These are phyloP conservation scores for Vulpes lagopus DNA, from an alignment of 2,113 vertebrate genomes.

Conservation along the genomic window DNA sequence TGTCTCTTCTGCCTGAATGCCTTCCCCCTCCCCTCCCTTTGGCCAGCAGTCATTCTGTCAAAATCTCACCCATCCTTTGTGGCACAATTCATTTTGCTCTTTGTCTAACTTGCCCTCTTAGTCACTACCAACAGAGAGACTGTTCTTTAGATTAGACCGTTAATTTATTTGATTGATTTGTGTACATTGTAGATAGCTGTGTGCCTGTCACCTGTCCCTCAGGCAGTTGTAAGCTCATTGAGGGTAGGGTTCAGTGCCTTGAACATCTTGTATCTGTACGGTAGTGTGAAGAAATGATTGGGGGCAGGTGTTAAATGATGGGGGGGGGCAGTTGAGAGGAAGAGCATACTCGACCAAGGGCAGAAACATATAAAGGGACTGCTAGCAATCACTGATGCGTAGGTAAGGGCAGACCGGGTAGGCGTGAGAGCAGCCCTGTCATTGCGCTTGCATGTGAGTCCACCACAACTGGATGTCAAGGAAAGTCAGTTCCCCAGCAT, in stretches of 20 bases:
- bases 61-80: not conserved
- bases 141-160: not conserved
- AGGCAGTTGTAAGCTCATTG: not conserved
- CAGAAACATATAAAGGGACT: not conserved
- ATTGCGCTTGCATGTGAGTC: fast-evolving
- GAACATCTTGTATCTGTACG: not conserved
- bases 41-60: not conserved
- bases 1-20: not conserved
- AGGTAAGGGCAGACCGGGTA: too few species aligned
- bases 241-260: not conserved
- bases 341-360: not conserved
- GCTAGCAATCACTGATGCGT: not conserved
- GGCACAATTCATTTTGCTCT: not conserved
- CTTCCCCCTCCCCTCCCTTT: not conserved
- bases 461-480: too few species aligned
- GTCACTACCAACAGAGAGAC: not conserved
- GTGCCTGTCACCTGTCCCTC: not conserved
- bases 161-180: not conserved
- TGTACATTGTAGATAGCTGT: not conserved
- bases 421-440: not conserved
- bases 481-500: not conserved
- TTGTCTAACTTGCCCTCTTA: not conserved
- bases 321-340: not conserved
- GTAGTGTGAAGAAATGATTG: not conserved
- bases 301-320: not conserved